These are phyloP conservation scores for Crematogaster levior DNA, from an alignment of 2,888 invertebrate genomes.

Conservation along the genomic window DNA sequence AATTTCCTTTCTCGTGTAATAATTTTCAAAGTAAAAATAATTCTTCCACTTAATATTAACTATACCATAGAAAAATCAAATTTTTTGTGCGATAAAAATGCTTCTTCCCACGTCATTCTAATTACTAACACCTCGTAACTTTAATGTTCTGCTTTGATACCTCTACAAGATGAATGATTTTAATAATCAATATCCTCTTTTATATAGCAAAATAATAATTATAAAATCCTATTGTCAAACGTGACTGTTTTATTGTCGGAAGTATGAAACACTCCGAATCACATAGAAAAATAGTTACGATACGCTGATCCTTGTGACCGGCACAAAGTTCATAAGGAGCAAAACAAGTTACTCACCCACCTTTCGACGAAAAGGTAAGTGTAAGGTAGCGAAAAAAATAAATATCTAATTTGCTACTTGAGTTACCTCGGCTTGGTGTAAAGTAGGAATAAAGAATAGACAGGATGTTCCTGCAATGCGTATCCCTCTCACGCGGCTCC, in stretches of 20 bases:
- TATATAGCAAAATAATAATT: constrained; percentile 13
- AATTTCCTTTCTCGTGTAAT: background rate
- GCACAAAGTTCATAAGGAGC: background rate
- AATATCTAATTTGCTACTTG: constrained; percentile 40
- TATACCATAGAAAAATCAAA: constrained; percentile 14
- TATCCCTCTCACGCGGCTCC: background rate
- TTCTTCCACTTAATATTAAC: background rate
- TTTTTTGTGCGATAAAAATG: constrained; percentile 25
- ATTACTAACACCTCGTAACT: constrained; percentile 5
- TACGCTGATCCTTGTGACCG: background rate
- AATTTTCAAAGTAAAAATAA: constrained; percentile 30
- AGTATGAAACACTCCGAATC: background rate
- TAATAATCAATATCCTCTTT: background rate
- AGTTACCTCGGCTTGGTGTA: constrained; percentile 2
- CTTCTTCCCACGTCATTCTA: constrained; percentile 16
- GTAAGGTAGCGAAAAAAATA: constrained; percentile 21
- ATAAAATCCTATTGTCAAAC: background rate
- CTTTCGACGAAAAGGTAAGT: constrained; percentile 11
- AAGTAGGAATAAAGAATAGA: constrained; percentile 23
- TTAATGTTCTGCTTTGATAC: constrained; percentile 2
- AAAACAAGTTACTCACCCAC: background rate
- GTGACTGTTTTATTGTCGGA: background rate
- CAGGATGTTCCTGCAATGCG: constrained; percentile 8
- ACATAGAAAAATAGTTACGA: background rate
- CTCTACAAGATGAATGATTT: constrained; percentile 2